phyloP scores from a whole-genome alignment of 2,797 vertebrate genomes.

The Sebastiscus albofasciatus region DNA sequence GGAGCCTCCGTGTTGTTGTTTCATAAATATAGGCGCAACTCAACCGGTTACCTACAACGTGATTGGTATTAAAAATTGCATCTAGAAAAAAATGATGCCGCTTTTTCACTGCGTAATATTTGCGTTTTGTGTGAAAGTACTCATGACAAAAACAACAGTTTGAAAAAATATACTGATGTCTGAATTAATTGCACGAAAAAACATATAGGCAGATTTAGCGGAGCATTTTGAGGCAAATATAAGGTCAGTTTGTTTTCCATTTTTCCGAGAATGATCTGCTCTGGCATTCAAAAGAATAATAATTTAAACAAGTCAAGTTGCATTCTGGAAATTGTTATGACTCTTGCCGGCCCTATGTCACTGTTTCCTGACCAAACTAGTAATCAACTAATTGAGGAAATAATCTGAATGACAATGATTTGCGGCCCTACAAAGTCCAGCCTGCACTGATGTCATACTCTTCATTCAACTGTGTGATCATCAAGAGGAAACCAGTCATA shows the following conservation, averaged over 20 bases:
- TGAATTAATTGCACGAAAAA: too few species aligned
- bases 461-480: not conserved
- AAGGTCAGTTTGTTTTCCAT: not conserved
- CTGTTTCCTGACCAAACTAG: not conserved
- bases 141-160: too few species aligned
- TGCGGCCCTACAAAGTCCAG: not conserved
- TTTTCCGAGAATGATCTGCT: not conserved
- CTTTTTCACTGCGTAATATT: too few species aligned
- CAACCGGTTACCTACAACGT: too few species aligned
- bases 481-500: slow-evolving; percentile 42
- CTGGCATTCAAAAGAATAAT: not conserved
- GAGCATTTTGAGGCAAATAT: not conserved
- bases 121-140: too few species aligned
- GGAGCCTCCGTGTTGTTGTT: too few species aligned
- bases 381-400: not conserved
- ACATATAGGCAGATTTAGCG: not conserved
- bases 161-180: too few species aligned
- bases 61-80: too few species aligned
- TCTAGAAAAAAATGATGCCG: too few species aligned
- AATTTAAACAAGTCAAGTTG: not conserved
- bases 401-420: not conserved
- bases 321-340: not conserved
- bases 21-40: too few species aligned
- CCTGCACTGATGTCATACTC: slow-evolving; percentile 9
- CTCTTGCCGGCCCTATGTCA: not conserved